These are phyloP conservation scores for Lordiphosa andalusiaca DNA, from an alignment of 2,888 invertebrate species.

Conservation along the genomic window DNA sequence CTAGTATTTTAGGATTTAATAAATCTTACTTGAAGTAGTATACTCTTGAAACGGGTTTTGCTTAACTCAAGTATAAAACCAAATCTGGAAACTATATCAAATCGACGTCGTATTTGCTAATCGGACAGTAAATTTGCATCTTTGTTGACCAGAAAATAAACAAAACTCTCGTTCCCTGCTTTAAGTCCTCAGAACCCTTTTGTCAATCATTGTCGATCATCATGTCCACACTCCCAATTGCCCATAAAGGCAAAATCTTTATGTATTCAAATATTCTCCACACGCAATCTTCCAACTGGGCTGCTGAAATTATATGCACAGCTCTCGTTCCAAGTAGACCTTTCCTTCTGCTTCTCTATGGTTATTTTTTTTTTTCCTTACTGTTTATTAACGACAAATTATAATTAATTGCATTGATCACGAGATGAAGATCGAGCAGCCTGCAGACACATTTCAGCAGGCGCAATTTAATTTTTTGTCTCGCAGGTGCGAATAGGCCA, in stretches of 20 bases:
- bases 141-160: too few relatives aligned
- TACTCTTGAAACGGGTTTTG: too few relatives aligned
- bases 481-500: conserved; percentile 71
- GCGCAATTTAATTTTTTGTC: conserved; percentile 55
- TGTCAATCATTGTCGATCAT: conserved; percentile 56
- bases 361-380: conserved; percentile 25
- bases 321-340: conserved; percentile 12
- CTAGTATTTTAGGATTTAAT: too few relatives aligned
- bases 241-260: conserved; percentile 26
- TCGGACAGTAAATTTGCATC: too few relatives aligned
- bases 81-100: too few relatives aligned
- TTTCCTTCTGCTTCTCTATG: conserved; percentile 2
- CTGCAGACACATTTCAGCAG: conserved; percentile 71
- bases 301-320: conserved; percentile 32
- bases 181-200: not conserved
- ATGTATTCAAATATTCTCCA: conserved; percentile 8
- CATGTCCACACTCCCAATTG: conserved; percentile 53
- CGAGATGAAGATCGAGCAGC: conserved; percentile 71
- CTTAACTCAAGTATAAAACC: too few relatives aligned
- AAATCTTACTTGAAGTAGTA: too few relatives aligned
- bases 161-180: too few relatives aligned
- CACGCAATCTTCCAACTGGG: conserved; percentile 33
- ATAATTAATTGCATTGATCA: conserved; percentile 76
- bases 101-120: too few relatives aligned
- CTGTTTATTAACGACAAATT: conserved; percentile 73